Conservation (phyloP, 2,888 invertebrate species). For the Anagyrus pseudococci region DNA sequence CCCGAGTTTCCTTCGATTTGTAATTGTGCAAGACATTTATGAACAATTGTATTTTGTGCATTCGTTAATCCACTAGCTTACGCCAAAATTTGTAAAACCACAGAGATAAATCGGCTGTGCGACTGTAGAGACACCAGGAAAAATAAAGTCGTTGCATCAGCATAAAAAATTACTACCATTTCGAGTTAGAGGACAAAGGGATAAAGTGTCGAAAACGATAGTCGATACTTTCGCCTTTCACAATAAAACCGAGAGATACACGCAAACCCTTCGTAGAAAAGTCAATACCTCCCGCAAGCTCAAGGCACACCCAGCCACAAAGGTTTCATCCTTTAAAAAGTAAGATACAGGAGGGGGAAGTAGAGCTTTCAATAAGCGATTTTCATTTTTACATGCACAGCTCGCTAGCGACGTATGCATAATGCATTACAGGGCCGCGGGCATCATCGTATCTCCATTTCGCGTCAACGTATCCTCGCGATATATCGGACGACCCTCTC, state of each 20-base stretch:
- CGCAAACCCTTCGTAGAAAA: slow-evolving; percentile 14
- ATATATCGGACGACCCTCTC: not conserved
- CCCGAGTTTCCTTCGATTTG: too few relatives aligned
- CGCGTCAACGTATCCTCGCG: slow-evolving; percentile 25
- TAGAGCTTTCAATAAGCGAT: slow-evolving; percentile 48
- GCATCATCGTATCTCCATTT: slow-evolving; percentile 62
- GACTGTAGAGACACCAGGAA: too few relatives aligned
- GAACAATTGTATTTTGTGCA: too few relatives aligned
- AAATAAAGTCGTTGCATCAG: not conserved
- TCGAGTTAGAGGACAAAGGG: not conserved
- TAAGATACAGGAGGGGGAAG: not conserved
- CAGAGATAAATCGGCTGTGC: too few relatives aligned
- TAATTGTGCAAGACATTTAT: too few relatives aligned
- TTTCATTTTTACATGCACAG: slow-evolving; percentile 41
- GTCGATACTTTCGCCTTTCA: slow-evolving; percentile 2
- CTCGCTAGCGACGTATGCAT: slow-evolving; percentile 45
- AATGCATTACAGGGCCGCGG: slow-evolving; percentile 58
- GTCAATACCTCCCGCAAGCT: slow-evolving; percentile 10
- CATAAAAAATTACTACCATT: slow-evolving; percentile 9
- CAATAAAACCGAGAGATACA: not conserved
- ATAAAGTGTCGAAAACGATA: not conserved
- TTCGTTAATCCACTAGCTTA: too few relatives aligned
- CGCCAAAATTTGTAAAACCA: too few relatives aligned
- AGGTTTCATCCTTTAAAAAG: slow-evolving; percentile 17
- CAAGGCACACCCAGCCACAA: not conserved